A percentile compares a stretch with the other conserved stretches of the same genome.
phyloP scores from a whole-genome alignment of 64 coral and sea anemone species.

The Pocillopora damicornis region DNA sequence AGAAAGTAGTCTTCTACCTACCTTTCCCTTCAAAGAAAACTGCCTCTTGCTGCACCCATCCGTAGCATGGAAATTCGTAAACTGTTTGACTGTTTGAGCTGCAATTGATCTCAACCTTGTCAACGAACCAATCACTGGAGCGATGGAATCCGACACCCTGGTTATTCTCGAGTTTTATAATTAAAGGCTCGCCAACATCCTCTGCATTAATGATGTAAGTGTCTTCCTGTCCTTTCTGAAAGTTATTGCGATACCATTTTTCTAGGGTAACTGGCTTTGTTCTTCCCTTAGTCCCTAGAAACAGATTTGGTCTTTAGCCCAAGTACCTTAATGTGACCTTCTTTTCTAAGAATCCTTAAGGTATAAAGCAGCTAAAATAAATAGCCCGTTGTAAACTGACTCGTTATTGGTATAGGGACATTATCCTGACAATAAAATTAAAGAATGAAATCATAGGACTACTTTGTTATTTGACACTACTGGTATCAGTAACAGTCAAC shows the following conservation, averaged over 20 bases:
- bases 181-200: constrained; percentile 51
- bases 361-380: no score
- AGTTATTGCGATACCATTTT: constrained; percentile 36
- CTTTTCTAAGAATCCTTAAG: not conserved
- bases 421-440: no score
- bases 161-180: constrained; percentile 60
- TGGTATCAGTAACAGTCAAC: no score
- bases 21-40: constrained; percentile 58
- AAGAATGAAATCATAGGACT: no score
- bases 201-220: constrained; percentile 33
- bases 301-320: not conserved
- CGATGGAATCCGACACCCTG: constrained; percentile 21
- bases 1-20: not conserved
- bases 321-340: no score
- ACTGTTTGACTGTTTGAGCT: not conserved
- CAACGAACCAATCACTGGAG: constrained; percentile 65
- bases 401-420: no score
- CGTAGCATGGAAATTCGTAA: constrained; percentile 56
- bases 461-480: no score
- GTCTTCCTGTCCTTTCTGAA: constrained; percentile 36
- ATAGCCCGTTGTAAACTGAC: no score
- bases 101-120: constrained; percentile 19
- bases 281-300: constrained; percentile 53
- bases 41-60: constrained; percentile 50
- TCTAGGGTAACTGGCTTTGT: constrained; percentile 24